Conservation (phyloP, 2,888 invertebrate genomes). For the Macrostomum cliftonense region DNA sequence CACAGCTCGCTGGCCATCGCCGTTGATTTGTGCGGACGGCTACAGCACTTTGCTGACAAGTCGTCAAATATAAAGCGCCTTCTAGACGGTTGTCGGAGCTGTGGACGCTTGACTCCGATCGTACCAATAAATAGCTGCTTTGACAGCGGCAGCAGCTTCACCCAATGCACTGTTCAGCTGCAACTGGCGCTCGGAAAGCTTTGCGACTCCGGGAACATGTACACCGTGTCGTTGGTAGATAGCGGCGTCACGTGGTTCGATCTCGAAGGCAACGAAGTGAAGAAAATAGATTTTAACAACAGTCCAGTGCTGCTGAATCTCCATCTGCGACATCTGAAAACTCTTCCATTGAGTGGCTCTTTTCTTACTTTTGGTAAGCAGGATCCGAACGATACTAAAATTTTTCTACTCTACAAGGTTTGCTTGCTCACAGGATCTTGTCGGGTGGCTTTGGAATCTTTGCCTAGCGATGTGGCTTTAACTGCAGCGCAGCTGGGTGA, state of each 20-base stretch:
- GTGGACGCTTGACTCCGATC: neutral
- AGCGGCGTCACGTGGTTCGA: neutral
- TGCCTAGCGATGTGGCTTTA: too few relatives aligned
- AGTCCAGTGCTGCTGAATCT: too few relatives aligned
- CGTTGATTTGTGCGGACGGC: neutral
- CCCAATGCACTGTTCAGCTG: neutral
- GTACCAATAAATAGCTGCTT: neutral
- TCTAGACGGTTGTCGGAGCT: neutral
- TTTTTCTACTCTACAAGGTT: too few relatives aligned
- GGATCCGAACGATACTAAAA: too few relatives aligned
- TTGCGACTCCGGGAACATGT: neutral
- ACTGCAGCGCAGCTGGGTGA: too few relatives aligned
- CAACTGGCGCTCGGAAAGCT: neutral
- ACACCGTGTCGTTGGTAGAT: neutral
- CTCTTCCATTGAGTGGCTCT: too few relatives aligned
- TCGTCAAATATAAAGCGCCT: neutral
- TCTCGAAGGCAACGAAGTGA: neutral
- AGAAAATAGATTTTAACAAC: too few relatives aligned
- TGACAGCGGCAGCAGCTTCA: neutral
- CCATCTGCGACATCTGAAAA: too few relatives aligned
- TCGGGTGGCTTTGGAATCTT: too few relatives aligned
- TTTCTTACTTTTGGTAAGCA: too few relatives aligned
- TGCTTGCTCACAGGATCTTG: too few relatives aligned
- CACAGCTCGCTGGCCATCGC: neutral
- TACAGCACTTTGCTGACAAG: neutral